Base-by-base conservation (phyloP, 2,113 vertebrate genomes). In the Turdus rufiventris region DNA sequence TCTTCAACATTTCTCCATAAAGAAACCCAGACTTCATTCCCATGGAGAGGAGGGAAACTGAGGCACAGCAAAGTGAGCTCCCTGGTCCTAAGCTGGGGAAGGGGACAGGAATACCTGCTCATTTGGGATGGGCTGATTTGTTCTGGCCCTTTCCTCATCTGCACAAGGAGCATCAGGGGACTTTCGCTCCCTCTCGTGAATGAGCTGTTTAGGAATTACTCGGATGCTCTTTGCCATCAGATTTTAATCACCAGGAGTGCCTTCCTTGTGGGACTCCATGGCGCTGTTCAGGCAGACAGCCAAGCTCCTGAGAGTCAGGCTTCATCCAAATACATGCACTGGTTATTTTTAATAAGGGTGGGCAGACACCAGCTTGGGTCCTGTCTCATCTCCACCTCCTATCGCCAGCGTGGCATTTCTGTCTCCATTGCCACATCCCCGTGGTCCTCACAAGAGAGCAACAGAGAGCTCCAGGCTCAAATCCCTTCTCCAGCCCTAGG, bases 401-500 rank as follows among this genome's bases (percentile, higher is more conserved):
- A 20, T 33, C 6, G 0, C 57, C 71, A 60, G 43, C 0, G 0
- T 0, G 0, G 48, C 1, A 0, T 75, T 81, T 78, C 50, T 45
- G 28, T 8, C 5, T 2, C 71, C 42, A 14, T 50, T 53, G 58
- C 63, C 54, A 58, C 17, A 2, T 58, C n/a, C 62, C 11, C 0
- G 10, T 5, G 1, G 33, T 43, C 34, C 16, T 70, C 13, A 10
- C 23, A 80, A 34, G 45, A 61, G 33, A 20, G 20, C 19, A 43
- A 12, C 0, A 0, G 19, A 2, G 8, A 94, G 26, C 31, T 85
- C 20, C 38, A 56, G 62, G 42, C 51, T 80, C 11, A 4, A 40
- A 53, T 24, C 47, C 53, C 28, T 77, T 80, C 60, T 84, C 56
- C 60, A 67, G 48, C 34, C 82, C 23, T 51, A 58, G 51, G 33